These are phyloP conservation scores for Pseudococcus jackbeardsleyi DNA, from an alignment of 2,888 invertebrate species.

Conservation along the genomic window DNA sequence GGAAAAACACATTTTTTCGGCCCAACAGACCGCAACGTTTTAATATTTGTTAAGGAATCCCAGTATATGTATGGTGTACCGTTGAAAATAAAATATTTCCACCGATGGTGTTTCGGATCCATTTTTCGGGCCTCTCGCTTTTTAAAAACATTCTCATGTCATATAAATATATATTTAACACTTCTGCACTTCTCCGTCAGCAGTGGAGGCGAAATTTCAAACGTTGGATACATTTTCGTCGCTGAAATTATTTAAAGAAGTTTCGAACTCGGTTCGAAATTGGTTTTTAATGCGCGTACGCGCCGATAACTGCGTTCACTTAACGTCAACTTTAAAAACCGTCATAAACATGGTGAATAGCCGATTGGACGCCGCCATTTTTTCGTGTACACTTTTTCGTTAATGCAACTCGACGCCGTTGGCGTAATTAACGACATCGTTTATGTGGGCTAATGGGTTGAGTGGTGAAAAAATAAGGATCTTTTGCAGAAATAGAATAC, in stretches of 20 bases:
- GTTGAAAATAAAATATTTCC: background rate
- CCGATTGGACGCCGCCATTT: conserved; percentile 38
- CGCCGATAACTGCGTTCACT: conserved; percentile 29
- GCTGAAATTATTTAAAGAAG: conserved; percentile 36
- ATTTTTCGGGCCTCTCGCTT: background rate
- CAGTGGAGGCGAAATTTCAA: background rate
- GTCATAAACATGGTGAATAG: conserved; percentile 38
- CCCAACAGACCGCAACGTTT: conserved; percentile 8
- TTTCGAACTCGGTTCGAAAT: conserved; percentile 15
- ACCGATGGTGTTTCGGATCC: background rate
- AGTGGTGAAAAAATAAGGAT: background rate
- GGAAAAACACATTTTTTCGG: conserved; percentile 8
- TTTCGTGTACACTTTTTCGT: background rate
- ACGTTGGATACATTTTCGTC: background rate
- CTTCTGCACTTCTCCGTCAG: background rate
- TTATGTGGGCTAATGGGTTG: background rate
- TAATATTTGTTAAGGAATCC: background rate
- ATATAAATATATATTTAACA: background rate
- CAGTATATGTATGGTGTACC: background rate
- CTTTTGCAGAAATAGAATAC: background rate
- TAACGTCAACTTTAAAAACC: conserved; percentile 39
- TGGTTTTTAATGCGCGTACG: conserved; percentile 29
- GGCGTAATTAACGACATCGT: background rate
- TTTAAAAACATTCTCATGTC: background rate
- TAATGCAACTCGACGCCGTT: background rate